Evolutionary conservation across 2,888 invertebrate genomes (phyloP), one percentile per base, ranked within the genome.

Genomic region (Deilephila elpenor): DNA sequence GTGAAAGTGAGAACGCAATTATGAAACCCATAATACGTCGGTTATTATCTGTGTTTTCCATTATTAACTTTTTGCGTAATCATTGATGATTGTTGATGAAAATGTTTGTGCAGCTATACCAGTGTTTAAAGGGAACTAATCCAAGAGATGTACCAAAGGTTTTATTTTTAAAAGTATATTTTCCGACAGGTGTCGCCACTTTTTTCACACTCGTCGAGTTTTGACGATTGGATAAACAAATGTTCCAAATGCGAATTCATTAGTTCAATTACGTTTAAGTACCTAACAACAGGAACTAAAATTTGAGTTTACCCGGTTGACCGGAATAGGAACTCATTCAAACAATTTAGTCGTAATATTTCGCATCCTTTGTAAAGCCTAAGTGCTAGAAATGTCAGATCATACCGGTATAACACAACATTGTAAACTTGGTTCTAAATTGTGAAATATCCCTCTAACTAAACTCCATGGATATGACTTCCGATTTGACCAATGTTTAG

Each of bases 1-100:
- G 25, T 67, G 67, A 67, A 67, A 67, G 67, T 67, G 67, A 67
- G 51, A 25, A 67, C 67, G 25, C 51, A 67, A 67, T 67, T 51
- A 51, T 67, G 25, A 51, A 67, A 17, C 67, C 64, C 44, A 25
- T 67, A 17, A 67, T 67, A 67, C 44, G 25, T 25, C 51, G 44
- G 25, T 67, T 17, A 51, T 67, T 67, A 67, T 51, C 14, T 37
- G 20, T 62, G n/a, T 64, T 64, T 64, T 64, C 67, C 25, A 67
- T 67, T 67, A 51, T 37, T 62, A 62, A 37, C 64, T 64, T 34
- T 62, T 67, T 25, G 44, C 44, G 44, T 51, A 34, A 51, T 44
- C 67, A 51, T n/a, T 51, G 17, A 67, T 56, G 56, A n/a, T n/a
- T 17, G 14, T 44, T 44, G 56, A 56, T n/a, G 19, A 56, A 56